phyloP scores from a whole-genome alignment of 2,888 invertebrate genomes.

The Theretra japonica region DNA sequence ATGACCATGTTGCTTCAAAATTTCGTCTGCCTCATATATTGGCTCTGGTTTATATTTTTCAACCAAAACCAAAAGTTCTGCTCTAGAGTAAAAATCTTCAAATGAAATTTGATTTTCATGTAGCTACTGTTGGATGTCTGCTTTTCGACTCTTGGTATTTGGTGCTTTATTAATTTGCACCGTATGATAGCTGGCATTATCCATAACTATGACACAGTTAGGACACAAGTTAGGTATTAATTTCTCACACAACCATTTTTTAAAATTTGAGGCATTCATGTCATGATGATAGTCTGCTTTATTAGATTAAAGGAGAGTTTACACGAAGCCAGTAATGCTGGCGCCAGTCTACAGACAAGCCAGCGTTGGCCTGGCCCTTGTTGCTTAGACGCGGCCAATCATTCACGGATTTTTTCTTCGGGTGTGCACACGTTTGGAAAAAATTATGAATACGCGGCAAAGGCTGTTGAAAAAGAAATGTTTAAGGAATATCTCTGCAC shows the following conservation, averaged over 20 bases:
- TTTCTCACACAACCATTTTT: conserved; percentile 37
- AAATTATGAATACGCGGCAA: conserved; percentile 16
- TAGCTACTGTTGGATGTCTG: not conserved
- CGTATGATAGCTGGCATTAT: conserved; percentile 36
- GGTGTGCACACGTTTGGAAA: conserved; percentile 5
- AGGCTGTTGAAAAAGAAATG: conserved; percentile 28
- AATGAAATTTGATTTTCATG: conserved; percentile 8
- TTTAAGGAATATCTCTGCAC: conserved; percentile 29
- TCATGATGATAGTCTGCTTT: conserved; percentile 42
- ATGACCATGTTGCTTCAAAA: not conserved
- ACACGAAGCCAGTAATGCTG: not conserved
- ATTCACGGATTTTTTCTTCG: not conserved
- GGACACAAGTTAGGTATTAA: conserved; percentile 34
- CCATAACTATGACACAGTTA: conserved; percentile 33
- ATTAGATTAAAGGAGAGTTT: conserved; percentile 31
- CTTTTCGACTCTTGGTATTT: not conserved
- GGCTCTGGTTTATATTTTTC: not conserved
- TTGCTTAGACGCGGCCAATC: conserved; percentile 4
- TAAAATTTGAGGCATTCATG: conserved; percentile 40
- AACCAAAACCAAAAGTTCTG: not conserved
- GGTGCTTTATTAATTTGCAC: not conserved
- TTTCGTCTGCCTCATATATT: not conserved
- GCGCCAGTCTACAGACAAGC: not conserved
- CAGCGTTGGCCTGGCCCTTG: not conserved
- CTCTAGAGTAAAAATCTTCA: conserved; percentile 6